Base-by-base conservation (phyloP, 2,888 invertebrate genomes). In the Gnatocerus cornutus region DNA sequence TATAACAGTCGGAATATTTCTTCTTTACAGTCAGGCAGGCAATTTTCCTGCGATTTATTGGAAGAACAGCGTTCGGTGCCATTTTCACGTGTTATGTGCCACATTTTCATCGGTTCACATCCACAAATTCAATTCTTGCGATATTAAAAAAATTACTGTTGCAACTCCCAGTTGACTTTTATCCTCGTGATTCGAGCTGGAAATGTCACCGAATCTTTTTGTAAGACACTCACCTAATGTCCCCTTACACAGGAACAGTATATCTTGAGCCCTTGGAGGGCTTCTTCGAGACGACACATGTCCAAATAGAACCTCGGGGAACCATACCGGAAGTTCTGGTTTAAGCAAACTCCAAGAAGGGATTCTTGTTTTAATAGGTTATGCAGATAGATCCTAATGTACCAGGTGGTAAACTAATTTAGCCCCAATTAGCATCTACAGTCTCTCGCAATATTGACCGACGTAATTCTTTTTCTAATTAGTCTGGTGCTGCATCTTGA, bases 291-390 rank as follows among this genome's bases (percentile, higher is more conserved):
- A 50, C 63, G 71, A 72, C 73, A 71, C 68, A 69, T 72, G 72
- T 70, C 69, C 64, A 72, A 73, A 73, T 73, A 64, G 72, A 73
- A 65, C 73, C 73, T 68, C 58, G 55, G 73, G 73, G 73, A 73
- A 69, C 72, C 58, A 66, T 72, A 67, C 52, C 61, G 70, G 72
- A 72, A 73, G 71, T 71, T 72, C 65, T 71, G 73, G 70, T 68
- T 72, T 70, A 72, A 63, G 68, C 63, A 70, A 72, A 72, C 69
- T 56, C 56, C 66, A 48, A 46, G 59, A 30, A 58, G 64, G 68
- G 68, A 59, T 53, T 64, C 58, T 61, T 56, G 65, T 69, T 67
- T 69, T 69, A 73, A 73, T 59, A 55, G 64, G 48, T 30, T 56
- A 66, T 59, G 66, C 30, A 64, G 69, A 64, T 56, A 37, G 53